A percentile compares a stretch with the other conserved stretches of the same genome.
phyloP scores from a whole-genome alignment of 1,140 invertebrate genomes.

The Elysia chlorotica region DNA sequence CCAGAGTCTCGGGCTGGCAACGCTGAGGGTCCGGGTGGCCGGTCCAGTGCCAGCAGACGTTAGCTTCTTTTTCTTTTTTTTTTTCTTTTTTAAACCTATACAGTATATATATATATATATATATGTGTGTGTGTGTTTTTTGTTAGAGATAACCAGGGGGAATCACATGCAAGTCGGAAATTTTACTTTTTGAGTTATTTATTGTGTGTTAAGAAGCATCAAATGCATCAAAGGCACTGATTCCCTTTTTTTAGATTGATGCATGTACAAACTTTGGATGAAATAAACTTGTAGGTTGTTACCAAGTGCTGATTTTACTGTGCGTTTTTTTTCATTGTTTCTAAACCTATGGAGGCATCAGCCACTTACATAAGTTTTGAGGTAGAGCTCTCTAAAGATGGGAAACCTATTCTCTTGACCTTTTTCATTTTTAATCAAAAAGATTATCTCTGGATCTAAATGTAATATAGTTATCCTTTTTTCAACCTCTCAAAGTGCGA shows the following conservation, averaged over 20 bases:
- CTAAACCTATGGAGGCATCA: neutral
- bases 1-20: neutral
- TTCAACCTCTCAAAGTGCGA: no score
- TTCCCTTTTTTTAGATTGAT: no score
- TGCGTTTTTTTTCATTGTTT: neutral
- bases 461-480: no score
- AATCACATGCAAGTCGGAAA: neutral
- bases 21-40: slow-evolving; percentile 3
- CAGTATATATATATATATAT: neutral
- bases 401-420: neutral
- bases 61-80: neutral
- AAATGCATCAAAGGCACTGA: no score
- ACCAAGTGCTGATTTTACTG: neutral
- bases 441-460: no score
- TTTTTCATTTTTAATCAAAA: no score
- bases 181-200: neutral
- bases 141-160: neutral
- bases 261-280: no score
- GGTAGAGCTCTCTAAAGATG: neutral
- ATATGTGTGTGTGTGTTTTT: neutral
- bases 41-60: neutral
- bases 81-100: neutral
- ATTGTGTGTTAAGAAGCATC: neutral
- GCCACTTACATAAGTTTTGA: neutral
- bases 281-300: neutral